Percentiles rank a stretch among this genome's conserved stretches.
Evolutionary conservation across 2,797 vertebrate species (phyloP).

Genomic region (Mus minutoides): DNA sequence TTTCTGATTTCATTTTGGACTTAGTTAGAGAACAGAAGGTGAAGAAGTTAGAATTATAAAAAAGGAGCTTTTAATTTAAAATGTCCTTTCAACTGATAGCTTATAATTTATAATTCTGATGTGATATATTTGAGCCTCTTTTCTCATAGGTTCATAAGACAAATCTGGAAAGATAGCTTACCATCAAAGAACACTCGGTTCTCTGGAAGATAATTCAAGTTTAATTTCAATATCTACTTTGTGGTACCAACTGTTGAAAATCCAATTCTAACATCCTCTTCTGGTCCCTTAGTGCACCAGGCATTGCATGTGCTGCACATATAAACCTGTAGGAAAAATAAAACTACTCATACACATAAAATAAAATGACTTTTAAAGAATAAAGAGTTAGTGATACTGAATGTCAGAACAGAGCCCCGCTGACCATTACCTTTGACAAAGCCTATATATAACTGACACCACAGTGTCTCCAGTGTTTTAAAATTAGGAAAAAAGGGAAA

Average conservation of each 20-base stretch:
- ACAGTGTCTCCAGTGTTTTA: neutral
- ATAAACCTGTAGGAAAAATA: neutral
- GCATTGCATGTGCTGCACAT: neutral
- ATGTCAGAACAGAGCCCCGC: neutral
- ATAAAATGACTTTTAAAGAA: neutral
- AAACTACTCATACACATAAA: neutral
- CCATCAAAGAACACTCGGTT: neutral
- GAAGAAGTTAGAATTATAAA: neutral
- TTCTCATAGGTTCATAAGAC: slow-evolving; percentile 42
- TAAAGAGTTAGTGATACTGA: neutral
- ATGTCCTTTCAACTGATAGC: slow-evolving; percentile 9
- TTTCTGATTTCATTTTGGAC: slow-evolving; percentile 5
- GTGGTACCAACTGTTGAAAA: neutral
- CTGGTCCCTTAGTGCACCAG: neutral
- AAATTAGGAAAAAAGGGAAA: slow-evolving; percentile 19
- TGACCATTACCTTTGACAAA: slow-evolving; percentile 1
- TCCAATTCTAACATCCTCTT: neutral
- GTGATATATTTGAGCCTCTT: neutral
- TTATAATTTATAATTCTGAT: neutral
- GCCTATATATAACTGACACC: neutral
- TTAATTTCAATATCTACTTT: neutral
- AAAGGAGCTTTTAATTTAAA: neutral
- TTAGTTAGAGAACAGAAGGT: neutral
- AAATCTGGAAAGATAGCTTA: neutral
- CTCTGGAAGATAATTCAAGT: neutral